Conservation (phyloP, 2,797 vertebrate genomes). For the Crypturellus tataupa region DNA sequence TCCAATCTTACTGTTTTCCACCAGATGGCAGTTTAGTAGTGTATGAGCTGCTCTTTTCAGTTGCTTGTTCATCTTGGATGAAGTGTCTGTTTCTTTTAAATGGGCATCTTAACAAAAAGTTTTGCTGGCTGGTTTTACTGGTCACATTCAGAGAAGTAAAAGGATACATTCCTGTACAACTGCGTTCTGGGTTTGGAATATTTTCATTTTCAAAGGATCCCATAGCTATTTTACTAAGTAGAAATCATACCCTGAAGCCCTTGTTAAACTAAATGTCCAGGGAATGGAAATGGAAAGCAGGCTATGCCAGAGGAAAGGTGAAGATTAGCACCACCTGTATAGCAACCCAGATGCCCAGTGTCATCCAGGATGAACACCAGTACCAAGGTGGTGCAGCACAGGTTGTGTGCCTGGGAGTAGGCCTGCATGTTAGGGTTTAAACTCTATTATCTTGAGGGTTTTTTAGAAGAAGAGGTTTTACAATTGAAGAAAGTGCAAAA, state of each 20-base stretch:
- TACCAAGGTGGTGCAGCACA: neutral
- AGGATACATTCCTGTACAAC: neutral
- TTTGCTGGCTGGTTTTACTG: neutral
- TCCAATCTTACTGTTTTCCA: neutral
- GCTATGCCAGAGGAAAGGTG: neutral
- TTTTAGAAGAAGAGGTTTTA: neutral
- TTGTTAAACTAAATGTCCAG: neutral
- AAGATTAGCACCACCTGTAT: neutral
- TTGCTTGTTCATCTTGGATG: neutral
- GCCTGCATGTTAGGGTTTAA: neutral
- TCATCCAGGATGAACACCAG: neutral
- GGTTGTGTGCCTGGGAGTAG: neutral
- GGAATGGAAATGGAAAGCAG: neutral
- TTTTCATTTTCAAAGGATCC: neutral
- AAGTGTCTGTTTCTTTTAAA: neutral
- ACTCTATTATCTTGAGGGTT: neutral
- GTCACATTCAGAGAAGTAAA: neutral
- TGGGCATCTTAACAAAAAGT: neutral
- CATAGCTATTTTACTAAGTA: neutral
- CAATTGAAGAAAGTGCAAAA: neutral
- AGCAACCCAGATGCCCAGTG: neutral
- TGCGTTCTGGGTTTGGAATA: neutral
- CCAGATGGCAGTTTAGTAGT: neutral
- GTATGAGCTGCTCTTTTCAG: neutral
- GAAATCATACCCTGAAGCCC: neutral